Base-by-base conservation (phyloP, 2,797 vertebrate genomes). In the Orestias chungarensis region DNA sequence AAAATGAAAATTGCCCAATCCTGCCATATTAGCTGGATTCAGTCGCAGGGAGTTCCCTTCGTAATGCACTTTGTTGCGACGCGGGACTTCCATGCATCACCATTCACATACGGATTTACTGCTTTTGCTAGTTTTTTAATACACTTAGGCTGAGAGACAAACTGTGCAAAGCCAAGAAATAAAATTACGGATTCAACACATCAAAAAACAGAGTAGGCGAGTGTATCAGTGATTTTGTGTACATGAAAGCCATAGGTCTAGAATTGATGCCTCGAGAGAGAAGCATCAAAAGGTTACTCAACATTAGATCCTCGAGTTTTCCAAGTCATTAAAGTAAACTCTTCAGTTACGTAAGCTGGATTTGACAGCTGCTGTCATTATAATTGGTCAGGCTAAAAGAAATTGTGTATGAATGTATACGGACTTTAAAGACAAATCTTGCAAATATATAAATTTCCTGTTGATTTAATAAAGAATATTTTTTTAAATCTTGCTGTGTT, bases 161-260 rank as follows among this genome's bases (percentile, higher is more conserved):
- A 66, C 44, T 66, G 29, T 55, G 27, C 54, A 40, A 73, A 47
- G 50, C 4, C 38, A 17, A 70, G 52, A 25, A 54, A 47, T 67
- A 27, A 8, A 35, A 71, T 46, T 50, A 54, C 4, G 33, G 71
- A 66, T 47, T 71, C 25, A 1, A 23, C 20, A 40, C 33, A 42
- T 67, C 55, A 67, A 55, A 65, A 59, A 31, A 49, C 29, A 23
- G 38, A 64, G 42, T 42, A 42, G 31, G 68, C 0, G 20, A 75
- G 42, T 0, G 0, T 20, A 57, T 71, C 38, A 64, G 9, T 40
- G 40, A 57, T 47, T 67, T 54, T 59, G 55, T 50, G 4, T 25
- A 27, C 18, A 47, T 40, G 8, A 73, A 69, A 78, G n/a, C 3
- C 35, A 29, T 18, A 33, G 29, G 29, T 69, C 43, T 57, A 47